Base-by-base conservation (phyloP, 2,113 vertebrate genomes). In the Pavo muticus region DNA sequence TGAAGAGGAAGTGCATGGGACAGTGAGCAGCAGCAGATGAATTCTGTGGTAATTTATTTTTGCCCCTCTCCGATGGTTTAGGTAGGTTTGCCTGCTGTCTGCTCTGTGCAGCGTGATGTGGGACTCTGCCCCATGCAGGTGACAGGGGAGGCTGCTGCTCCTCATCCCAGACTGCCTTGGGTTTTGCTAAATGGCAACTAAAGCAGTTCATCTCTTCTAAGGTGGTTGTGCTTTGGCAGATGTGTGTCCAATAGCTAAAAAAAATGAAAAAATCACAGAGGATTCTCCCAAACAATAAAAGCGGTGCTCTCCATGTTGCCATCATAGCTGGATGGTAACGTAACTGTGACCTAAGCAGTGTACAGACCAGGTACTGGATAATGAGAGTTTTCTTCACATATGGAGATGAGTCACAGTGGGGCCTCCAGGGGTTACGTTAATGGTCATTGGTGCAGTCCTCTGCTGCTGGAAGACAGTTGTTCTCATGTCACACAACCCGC, bases 401-500 rank as follows among this genome's bases (percentile, higher is more conserved):
- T 47, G 21, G 32, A 64, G 88, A 14, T 35, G 14, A 64, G 79
- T 67, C 89, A 57, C 87, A 76, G 73, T 1, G 16, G 45, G 65
- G 52, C 48, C 91, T 90, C 72, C 13, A 0, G 79, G 71, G 83
- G 19, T 63, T 17, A 8, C 0, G 5, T 17, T 82, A 73, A 73
- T 86, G 95, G 95, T 88, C 91, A 60, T 4, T 67, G 90, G 83
- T 69, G 27, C 80, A 19, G 56, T 14, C 59, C 54, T 50, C 47
- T 70, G 67, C 29, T 82, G 94, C 89, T 87, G 61, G 11, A 63
- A 93, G 83, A 87, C 95, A 84, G 50, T 80, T 95, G 60, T 95
- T 90, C 56, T 79, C 7, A 3, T 95, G 94, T 91, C 94, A 82
- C 94, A 86, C 91, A 93, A n/a, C 20, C 96, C 16, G 8, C 72